Evolutionary conservation across 2,888 invertebrate genomes (phyloP).

Genomic region (Acanthosepion lycidas): DNA sequence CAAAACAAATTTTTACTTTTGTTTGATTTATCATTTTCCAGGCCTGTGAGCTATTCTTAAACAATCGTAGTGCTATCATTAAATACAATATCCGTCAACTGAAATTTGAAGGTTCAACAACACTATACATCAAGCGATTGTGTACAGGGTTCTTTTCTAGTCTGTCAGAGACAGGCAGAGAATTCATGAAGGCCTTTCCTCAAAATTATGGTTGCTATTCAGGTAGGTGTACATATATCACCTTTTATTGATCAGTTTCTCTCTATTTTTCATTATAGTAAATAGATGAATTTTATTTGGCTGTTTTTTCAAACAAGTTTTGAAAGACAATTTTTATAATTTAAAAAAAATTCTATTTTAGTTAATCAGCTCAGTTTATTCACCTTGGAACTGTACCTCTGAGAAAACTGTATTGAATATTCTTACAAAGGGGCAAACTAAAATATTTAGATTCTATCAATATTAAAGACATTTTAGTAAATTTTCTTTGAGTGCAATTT

Average conservation of each 20-base stretch:
- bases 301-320: no score
- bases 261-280: no score
- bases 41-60: slow-evolving; percentile 88
- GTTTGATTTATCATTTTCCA: slow-evolving; percentile 67
- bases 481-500: no score
- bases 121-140: slow-evolving; percentile 86
- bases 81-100: slow-evolving; percentile 87
- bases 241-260: no score
- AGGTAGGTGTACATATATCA: slow-evolving; percentile 75
- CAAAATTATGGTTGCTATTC: slow-evolving; percentile 84
- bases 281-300: no score
- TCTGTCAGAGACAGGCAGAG: slow-evolving; percentile 83
- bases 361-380: slow-evolving; percentile 35
- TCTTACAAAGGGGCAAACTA: no score
- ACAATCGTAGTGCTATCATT: slow-evolving; percentile 86
- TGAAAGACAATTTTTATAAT: background rate
- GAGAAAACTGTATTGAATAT: no score
- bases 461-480: no score
- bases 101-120: slow-evolving; percentile 81
- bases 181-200: slow-evolving; percentile 88
- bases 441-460: no score
- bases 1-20: background rate
- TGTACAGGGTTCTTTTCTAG: slow-evolving; percentile 89
- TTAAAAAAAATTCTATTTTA: background rate
- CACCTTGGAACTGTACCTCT: no score